Conservation (phyloP, 1,140 invertebrate genomes). For the Sipha flava region DNA sequence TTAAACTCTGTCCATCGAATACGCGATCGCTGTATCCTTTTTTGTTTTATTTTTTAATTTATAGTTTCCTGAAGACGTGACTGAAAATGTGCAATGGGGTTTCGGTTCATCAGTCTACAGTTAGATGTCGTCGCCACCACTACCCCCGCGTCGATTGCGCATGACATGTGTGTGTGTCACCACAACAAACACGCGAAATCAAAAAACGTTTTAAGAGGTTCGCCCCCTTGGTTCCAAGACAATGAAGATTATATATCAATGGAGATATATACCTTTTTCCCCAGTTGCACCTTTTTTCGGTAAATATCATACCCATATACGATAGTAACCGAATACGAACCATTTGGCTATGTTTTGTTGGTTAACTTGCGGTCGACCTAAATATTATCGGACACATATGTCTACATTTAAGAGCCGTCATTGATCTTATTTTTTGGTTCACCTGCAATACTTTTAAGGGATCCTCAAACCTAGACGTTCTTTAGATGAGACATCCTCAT, state of each 20-base stretch:
- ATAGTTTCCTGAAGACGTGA: neutral
- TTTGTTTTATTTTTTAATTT: neutral
- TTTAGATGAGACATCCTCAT: neutral
- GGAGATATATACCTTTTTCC: neutral
- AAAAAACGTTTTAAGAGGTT: constrained; percentile 23
- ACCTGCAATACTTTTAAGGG: neutral
- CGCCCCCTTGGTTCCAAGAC: neutral
- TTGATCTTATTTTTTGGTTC: constrained; percentile 3
- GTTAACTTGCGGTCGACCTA: constrained; percentile 28
- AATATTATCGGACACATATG: constrained; percentile 24
- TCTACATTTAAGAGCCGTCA: constrained; percentile 23
- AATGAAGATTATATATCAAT: neutral
- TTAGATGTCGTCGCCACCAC: neutral
- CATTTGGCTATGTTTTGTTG: constrained; percentile 15
- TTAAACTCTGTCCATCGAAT: neutral
- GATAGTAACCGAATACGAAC: constrained; percentile 11
- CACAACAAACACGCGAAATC: constrained; percentile 7
- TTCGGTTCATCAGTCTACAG: neutral
- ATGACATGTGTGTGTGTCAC: neutral
- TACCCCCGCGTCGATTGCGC: neutral
- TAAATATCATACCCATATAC: constrained; percentile 7
- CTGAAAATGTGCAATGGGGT: neutral
- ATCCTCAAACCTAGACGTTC: neutral
- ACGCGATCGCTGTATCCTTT: neutral
- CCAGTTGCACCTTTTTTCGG: constrained; percentile 22